Conservation (phyloP, 2,113 vertebrate species). For the Echinops telfairi region DNA sequence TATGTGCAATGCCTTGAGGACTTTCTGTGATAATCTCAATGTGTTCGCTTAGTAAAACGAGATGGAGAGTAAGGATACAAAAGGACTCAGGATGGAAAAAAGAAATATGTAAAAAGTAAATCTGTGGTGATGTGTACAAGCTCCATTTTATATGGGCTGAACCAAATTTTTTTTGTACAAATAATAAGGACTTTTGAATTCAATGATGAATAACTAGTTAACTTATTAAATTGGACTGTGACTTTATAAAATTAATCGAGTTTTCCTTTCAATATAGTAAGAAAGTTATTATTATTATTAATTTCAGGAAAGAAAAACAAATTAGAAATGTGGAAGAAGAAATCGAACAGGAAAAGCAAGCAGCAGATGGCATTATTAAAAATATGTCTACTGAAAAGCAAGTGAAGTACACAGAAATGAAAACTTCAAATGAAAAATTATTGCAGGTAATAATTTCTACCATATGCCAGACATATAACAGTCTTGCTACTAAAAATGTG, state of each 20-base stretch:
- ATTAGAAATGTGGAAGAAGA: conserved; percentile 92
- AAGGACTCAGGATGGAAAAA: conserved; percentile 32
- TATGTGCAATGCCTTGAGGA: neutral
- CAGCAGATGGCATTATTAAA: conserved; percentile 93
- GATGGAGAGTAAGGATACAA: conserved; percentile 43
- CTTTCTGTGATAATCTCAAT: conserved; percentile 42
- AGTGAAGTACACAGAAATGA: conserved; percentile 93
- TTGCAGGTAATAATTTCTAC: conserved; percentile 89
- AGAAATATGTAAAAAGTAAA: conserved; percentile 1
- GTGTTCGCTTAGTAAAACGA: conserved; percentile 45
- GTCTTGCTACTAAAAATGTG: neutral
- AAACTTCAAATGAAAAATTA: conserved; percentile 92
- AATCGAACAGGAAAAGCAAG: conserved; percentile 91
- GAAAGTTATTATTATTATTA: conserved; percentile 27
- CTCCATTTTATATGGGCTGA: neutral
- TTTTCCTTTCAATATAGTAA: too few species aligned
- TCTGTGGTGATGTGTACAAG: neutral
- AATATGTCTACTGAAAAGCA: conserved; percentile 93
- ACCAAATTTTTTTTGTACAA: conserved; percentile 9
- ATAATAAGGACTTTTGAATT: conserved; percentile 40
- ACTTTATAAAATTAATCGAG: conserved; percentile 53
- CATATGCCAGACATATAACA: neutral
- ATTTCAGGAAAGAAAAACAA: conserved; percentile 93
- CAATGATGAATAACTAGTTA: conserved; percentile 8
- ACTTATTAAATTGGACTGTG: neutral